phyloP scores from a whole-genome alignment of 2,888 invertebrate genomes.

The Uropetala carovei region DNA sequence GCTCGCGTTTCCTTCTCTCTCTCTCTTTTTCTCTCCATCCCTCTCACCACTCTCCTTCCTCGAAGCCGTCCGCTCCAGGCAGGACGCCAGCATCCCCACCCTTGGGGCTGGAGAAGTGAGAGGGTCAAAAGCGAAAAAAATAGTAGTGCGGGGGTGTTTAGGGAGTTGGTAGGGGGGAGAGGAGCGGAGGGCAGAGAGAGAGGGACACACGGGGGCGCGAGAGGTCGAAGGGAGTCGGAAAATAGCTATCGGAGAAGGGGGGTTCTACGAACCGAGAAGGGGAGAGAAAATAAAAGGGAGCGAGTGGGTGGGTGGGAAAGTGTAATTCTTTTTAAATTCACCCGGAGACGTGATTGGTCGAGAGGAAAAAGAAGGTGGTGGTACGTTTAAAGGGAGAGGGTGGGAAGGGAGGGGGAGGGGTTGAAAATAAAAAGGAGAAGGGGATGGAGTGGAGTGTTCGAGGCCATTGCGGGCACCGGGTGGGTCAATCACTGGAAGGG shows the following conservation, averaged over 20 bases:
- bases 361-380: neutral
- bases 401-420: too few species aligned
- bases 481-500: conserved; percentile 62
- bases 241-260: neutral
- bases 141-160: neutral
- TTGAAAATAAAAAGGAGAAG: neutral
- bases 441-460: neutral
- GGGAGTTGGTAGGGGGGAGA: neutral
- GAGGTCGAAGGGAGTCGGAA: neutral
- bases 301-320: neutral
- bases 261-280: too few species aligned
- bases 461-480: conserved; percentile 20
- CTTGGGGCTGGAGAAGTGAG: neutral
- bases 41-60: neutral
- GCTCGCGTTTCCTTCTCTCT: neutral
- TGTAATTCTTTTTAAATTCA: neutral
- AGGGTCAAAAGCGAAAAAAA: conserved; percentile 7
- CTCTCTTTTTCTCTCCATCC: neutral
- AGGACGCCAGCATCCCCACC: conserved; percentile 15
- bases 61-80: neutral
- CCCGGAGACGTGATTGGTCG: conserved; percentile 15
- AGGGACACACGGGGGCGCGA: neutral
- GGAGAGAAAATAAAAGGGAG: neutral
- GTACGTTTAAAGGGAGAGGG: conserved; percentile 12
- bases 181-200: neutral